Evolutionary conservation across 2,113 vertebrate genomes (phyloP).

Genomic region (Irena cyanogastra): DNA sequence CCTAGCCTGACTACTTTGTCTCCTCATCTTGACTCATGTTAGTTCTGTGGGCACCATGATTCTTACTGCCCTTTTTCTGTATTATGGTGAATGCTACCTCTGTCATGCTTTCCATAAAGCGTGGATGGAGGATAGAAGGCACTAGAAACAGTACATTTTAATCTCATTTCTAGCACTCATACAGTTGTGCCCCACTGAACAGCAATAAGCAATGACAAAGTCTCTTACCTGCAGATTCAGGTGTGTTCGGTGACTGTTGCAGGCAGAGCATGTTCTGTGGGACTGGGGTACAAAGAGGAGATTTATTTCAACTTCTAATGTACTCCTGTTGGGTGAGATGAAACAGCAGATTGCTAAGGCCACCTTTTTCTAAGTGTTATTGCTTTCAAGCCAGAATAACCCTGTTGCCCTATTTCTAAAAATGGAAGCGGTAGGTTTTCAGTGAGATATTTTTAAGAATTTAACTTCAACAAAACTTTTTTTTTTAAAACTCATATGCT

Average conservation of each 20-base stretch:
- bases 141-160: not conserved
- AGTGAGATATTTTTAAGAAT: not conserved
- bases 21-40: conserved; percentile 23
- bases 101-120: not conserved
- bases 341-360: not conserved
- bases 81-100: not conserved
- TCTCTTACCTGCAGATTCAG: not conserved
- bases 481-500: not conserved
- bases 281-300: not conserved
- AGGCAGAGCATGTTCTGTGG: not conserved
- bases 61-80: not conserved
- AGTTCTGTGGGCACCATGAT: not conserved
- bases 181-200: not conserved
- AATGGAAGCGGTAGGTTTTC: not conserved
- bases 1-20: not conserved
- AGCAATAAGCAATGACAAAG: not conserved
- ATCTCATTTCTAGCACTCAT: not conserved
- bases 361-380: not conserved
- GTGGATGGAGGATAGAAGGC: not conserved
- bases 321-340: not conserved
- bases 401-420: not conserved
- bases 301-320: not conserved
- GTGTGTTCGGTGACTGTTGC: fast-evolving
- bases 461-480: not conserved
- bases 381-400: not conserved